phyloP scores from a whole-genome alignment of 2,797 vertebrate genomes.

The Leptodactylus fallax region DNA sequence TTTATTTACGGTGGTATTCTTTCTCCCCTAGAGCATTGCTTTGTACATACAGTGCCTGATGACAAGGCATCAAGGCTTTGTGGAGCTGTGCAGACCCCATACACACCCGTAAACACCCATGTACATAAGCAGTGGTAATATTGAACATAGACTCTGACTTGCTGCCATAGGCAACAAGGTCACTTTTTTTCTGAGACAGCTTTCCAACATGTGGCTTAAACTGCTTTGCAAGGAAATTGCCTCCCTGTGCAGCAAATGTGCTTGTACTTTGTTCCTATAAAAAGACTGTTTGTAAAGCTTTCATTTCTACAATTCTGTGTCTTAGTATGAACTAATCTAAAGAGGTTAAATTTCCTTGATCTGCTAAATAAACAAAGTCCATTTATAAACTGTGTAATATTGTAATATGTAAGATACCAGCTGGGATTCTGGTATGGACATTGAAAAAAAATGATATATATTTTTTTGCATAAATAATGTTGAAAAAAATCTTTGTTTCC shows the following conservation, averaged over 20 bases:
- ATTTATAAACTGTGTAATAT: conserved; percentile 52
- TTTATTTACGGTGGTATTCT: not conserved
- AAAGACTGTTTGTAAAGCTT: conserved; percentile 3
- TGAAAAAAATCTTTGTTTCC: conserved; percentile 31
- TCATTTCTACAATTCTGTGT: conserved; percentile 33
- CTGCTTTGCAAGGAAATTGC: not conserved
- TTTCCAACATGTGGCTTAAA: not conserved
- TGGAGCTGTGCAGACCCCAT: not conserved
- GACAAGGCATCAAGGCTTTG: too few species aligned
- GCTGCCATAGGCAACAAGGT: not conserved
- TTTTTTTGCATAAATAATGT: conserved; percentile 54
- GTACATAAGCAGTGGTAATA: too few species aligned
- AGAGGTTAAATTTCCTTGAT: conserved; percentile 13
- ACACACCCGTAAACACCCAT: not conserved
- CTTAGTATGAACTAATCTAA: conserved; percentile 14
- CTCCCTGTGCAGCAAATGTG: not conserved
- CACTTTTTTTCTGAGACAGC: not conserved
- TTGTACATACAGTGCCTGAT: too few species aligned
- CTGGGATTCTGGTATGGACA: conserved; percentile 58
- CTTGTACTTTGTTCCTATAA: not conserved
- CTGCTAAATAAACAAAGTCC: conserved; percentile 11
- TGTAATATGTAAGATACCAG: conserved; percentile 58
- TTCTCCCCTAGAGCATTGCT: too few species aligned
- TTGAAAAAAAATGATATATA: conserved; percentile 50
- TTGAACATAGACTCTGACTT: not conserved